Conservation (phyloP, 2,113 vertebrate species). For the Origma solitaria region DNA sequence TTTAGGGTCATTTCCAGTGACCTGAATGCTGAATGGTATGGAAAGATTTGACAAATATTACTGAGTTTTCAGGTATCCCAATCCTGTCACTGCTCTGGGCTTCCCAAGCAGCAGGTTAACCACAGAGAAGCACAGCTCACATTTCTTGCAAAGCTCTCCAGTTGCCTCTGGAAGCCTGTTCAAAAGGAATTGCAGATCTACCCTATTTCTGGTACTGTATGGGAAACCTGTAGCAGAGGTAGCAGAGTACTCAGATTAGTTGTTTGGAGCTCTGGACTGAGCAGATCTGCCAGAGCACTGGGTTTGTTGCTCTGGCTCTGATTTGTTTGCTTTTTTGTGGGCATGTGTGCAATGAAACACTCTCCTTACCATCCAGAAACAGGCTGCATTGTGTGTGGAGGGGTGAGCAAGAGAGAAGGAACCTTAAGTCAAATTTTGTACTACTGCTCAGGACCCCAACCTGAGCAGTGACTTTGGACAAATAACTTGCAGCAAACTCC, state of each 20-base stretch:
- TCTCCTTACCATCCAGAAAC: neutral
- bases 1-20: neutral
- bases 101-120: neutral
- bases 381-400: accelerated
- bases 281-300: neutral
- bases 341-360: accelerated
- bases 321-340: neutral
- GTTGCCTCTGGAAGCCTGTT: neutral
- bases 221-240: neutral
- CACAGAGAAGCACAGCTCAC: accelerated
- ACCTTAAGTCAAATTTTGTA: neutral
- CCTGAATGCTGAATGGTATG: neutral
- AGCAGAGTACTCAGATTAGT: neutral
- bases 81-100: neutral
- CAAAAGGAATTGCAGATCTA: neutral
- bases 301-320: neutral
- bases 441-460: neutral
- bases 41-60: neutral
- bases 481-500: neutral
- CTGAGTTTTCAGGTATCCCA: neutral
- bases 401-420: neutral
- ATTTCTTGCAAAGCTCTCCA: neutral
- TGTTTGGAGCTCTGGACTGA: neutral
- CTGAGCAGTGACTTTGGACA: neutral
- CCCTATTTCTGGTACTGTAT: neutral